Evolutionary conservation across 2,888 invertebrate species (phyloP).

Genomic region (Trilocha varians): DNA sequence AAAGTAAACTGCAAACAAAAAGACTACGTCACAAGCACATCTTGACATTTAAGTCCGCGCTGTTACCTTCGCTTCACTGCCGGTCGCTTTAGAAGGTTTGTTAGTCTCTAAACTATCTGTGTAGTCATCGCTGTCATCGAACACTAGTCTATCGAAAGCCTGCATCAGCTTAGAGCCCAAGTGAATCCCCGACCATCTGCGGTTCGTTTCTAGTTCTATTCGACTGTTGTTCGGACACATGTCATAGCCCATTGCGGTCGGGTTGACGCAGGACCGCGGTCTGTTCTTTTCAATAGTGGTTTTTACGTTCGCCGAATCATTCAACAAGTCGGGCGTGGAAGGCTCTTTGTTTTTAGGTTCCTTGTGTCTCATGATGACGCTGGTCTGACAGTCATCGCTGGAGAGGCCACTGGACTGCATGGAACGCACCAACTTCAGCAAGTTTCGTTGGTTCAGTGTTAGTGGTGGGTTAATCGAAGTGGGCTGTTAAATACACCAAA

Average conservation of each 20-base stretch:
- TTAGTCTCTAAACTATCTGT: slow-evolving; percentile 82
- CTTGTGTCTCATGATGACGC: slow-evolving; percentile 66
- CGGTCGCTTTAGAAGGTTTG: slow-evolving; percentile 63
- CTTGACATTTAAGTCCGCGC: slow-evolving; percentile 13
- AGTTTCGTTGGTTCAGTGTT: slow-evolving; percentile 73
- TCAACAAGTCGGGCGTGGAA: slow-evolving; percentile 73
- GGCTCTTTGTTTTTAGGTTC: slow-evolving; percentile 64
- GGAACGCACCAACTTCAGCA: slow-evolving; percentile 72
- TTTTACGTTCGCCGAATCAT: slow-evolving; percentile 69
- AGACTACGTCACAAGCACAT: slow-evolving; percentile 26
- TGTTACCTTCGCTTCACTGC: slow-evolving; percentile 66
- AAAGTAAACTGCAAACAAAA: slow-evolving; percentile 26
- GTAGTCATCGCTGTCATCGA: slow-evolving; percentile 80
- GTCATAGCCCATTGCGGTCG: slow-evolving; percentile 59
- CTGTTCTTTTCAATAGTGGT: slow-evolving; percentile 71
- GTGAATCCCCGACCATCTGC: slow-evolving; percentile 83
- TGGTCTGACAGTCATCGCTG: slow-evolving; percentile 68
- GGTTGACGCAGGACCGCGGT: slow-evolving; percentile 81
- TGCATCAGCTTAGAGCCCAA: slow-evolving; percentile 80
- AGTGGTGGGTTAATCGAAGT: slow-evolving; percentile 70
- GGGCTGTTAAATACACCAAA: slow-evolving; percentile 72
- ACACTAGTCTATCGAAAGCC: slow-evolving; percentile 79
- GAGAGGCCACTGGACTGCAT: slow-evolving; percentile 72
- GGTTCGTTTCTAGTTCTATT: slow-evolving; percentile 65
- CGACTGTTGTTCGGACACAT: slow-evolving; percentile 64